phyloP scores from a whole-genome alignment of 2,888 invertebrate genomes.

The Unio pictorum region DNA sequence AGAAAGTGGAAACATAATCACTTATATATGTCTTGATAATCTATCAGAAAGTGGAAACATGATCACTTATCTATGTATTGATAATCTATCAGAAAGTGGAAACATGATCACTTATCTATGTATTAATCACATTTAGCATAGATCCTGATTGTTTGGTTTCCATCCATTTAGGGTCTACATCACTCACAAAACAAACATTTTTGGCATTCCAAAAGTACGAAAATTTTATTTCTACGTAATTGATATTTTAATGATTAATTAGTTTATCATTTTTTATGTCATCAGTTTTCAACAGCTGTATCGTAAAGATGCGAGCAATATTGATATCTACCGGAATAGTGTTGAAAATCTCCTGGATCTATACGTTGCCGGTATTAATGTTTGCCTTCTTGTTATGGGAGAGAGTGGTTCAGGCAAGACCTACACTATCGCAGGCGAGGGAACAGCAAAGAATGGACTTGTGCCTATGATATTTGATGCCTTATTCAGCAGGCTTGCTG shows the following conservation, averaged over 20 bases:
- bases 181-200: background rate
- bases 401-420: slow-evolving; percentile 68
- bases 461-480: slow-evolving; percentile 61
- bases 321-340: slow-evolving; percentile 58
- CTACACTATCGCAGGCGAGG: slow-evolving; percentile 62
- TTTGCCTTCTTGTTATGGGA: slow-evolving; percentile 62
- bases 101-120: too few species aligned
- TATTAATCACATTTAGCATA: too few species aligned
- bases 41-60: too few species aligned
- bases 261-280: background rate
- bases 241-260: background rate
- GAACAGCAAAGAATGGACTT: slow-evolving; percentile 55
- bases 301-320: slow-evolving; percentile 51
- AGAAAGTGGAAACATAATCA: too few species aligned
- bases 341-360: slow-evolving; percentile 63
- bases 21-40: too few species aligned
- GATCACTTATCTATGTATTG: too few species aligned
- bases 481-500: slow-evolving; percentile 58
- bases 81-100: too few species aligned
- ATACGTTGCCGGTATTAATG: slow-evolving; percentile 65
- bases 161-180: too few species aligned
- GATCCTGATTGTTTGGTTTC: too few species aligned
- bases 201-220: too few species aligned
- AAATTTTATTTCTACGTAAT: background rate
- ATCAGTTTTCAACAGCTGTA: slow-evolving; percentile 61